Evolutionary conservation across 2,888 invertebrate species (phyloP).

Genomic region (Minunthozetes semirufus): DNA sequence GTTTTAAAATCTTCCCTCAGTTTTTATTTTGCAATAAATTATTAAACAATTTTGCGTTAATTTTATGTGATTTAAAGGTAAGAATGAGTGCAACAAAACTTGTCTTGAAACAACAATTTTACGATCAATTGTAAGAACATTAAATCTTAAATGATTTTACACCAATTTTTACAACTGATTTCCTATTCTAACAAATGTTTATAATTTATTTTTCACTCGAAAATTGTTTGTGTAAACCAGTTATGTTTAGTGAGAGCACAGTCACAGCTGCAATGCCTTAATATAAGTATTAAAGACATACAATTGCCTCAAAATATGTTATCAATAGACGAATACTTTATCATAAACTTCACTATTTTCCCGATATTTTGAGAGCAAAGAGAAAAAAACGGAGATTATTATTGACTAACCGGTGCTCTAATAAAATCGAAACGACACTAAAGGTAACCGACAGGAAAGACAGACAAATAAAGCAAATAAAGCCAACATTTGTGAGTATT

Average conservation of each 20-base stretch:
- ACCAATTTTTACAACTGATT: neutral
- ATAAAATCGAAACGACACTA: no score
- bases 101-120: neutral
- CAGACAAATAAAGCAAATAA: no score
- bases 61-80: neutral
- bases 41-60: neutral
- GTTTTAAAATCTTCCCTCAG: neutral
- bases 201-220: neutral
- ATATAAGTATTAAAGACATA: neutral
- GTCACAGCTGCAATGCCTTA: neutral
- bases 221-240: neutral
- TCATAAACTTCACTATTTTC: neutral
- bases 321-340: conserved; percentile 1
- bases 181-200: neutral
- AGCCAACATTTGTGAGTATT: no score
- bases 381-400: no score
- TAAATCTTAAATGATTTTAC: neutral
- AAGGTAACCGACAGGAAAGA: no score
- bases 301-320: neutral
- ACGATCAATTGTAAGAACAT: neutral
- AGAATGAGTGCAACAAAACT: no score
- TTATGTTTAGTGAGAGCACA: neutral
- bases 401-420: no score
- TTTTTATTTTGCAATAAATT: neutral
- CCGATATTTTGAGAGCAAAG: no score